phyloP scores from a whole-genome alignment of 2,113 vertebrate genomes.

The Porphyrio hochstetteri region DNA sequence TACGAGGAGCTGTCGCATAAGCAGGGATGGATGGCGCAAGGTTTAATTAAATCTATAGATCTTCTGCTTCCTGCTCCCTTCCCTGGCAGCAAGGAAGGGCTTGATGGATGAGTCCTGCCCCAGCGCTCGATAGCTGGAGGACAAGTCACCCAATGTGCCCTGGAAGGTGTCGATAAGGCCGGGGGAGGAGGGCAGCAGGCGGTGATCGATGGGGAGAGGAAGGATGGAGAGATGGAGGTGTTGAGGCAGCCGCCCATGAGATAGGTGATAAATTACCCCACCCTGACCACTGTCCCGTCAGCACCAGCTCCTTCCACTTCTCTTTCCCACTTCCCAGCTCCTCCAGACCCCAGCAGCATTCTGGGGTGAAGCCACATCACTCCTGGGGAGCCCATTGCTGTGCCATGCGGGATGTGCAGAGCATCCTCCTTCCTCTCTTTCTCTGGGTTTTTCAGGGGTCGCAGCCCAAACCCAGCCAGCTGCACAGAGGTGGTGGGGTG shows the following conservation, averaged over 20 bases:
- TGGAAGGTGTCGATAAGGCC: neutral
- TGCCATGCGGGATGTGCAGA: neutral
- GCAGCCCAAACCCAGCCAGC: neutral
- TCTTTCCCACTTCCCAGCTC: neutral
- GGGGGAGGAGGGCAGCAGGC: neutral
- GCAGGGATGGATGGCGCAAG: neutral
- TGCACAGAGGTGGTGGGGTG: neutral
- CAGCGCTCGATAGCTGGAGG: neutral
- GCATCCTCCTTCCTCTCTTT: neutral
- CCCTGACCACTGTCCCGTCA: rapidly evolving
- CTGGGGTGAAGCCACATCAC: rapidly evolving
- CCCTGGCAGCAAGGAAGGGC: neutral
- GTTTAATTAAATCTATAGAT: constrained; percentile 74
- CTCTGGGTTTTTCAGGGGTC: neutral
- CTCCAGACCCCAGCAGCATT: neutral
- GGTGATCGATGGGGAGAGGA: neutral
- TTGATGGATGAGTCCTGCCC: constrained; percentile 54
- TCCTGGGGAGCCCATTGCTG: rapidly evolving
- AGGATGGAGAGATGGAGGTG: neutral
- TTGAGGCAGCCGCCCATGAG: neutral
- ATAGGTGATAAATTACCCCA: neutral
- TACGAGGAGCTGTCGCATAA: constrained; percentile 13
- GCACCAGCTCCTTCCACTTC: rapidly evolving
- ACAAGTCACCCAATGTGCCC: neutral
- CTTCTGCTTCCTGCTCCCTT: constrained; percentile 39